Evolutionary conservation across 2,113 vertebrate genomes (phyloP), one percentile per base, ranked within the genome.

Genomic region (Hoplias malabaricus): DNA sequence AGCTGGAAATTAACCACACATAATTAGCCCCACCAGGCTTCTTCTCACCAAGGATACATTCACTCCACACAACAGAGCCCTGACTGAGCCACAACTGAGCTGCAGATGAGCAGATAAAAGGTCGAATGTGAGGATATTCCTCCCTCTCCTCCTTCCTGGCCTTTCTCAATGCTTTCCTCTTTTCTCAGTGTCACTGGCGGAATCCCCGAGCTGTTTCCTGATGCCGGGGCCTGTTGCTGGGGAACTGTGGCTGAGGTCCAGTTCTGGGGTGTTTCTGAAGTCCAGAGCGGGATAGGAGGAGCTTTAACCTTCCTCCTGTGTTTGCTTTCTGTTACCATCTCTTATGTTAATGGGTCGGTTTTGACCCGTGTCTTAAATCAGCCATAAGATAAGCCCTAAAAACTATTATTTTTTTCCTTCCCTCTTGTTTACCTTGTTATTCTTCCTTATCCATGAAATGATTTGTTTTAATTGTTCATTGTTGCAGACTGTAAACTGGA

Each of bases 131-230:
- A 87, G 78, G 68, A 78, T 61, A 72, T 82, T 61, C 75, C 46
- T 54, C 21, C 57, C 74, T 82, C 72, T 77, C 85, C 86, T 80
- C 75, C 88, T 93, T 92, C 92, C 92, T 90, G 90, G 85, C 84
- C 86, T 86, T 78, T 72, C 77, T 88, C 88, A 87, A 74, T 87
- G 89, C 89, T 84, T 91, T 89, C 91, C 90, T 93, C 89, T 87
- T 48, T 36, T 76, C 84, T 78, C 86, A 73, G 86, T 90, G 91
- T 31, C 92, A 93, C 92, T 61, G 54, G 54, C 21, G 93, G 94
- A 92, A 93, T 94, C 93, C 94, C 88, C 91, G 90, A 69, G 87
- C 94, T 95, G 94, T 94, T 96, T 95, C 94, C 93, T 93, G 93
- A 87, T 96, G 94, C 94, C 96, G 95, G 92, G 94, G 89, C 90